Evolutionary conservation across 2,888 invertebrate genomes (phyloP), one percentile per base, ranked within the genome.

Genomic region (Acanthococcus lagerstroemiae): DNA sequence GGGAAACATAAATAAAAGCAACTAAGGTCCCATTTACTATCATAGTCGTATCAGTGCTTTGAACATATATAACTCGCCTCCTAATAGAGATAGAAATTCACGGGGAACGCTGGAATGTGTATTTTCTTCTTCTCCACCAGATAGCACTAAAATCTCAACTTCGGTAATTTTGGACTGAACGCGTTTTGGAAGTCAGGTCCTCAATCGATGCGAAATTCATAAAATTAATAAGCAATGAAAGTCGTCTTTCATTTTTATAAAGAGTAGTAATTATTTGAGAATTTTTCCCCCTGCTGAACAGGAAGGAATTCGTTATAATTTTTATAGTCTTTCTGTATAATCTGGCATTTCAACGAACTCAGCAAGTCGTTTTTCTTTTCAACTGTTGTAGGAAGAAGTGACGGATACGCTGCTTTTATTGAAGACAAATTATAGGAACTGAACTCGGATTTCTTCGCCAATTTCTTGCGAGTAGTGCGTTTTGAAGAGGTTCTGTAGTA

Each of bases 321-420:
- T 55, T 27, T 55, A 55, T 55, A 55, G 17, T 55, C 55, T 55
- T 24, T 24, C 2, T 15, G 55, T 26, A 46, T 46, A 15, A 45
- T 58, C 24, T 24, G 45, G 5, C 26, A 46, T 25, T 58, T 17
- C 45, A 57, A 17, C 22, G 44, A 25, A 45, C 22, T 45, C 17
- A 46, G 58, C 30, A 58, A 58, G 17, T 58, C 25, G 4, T 58
- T 57, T 45, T 58, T 58, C 46, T 58, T 58, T 25, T 7, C 46
- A 9, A 26, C 46, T 24, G 45, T 45, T 46, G 45, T 58, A 12
- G 58, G 46, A 9, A 46, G 17, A 25, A 6, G 58, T 24, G 5
- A 44, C 15, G 58, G 24, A 15, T 24, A 58, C n/a, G 58, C 46
- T 46, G 24, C 9, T 58, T 46, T 58, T 45, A 58, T 44, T 45